These are phyloP conservation scores for Dicaeum eximium DNA, from an alignment of 2,113 vertebrate species.

Conservation along the genomic window DNA sequence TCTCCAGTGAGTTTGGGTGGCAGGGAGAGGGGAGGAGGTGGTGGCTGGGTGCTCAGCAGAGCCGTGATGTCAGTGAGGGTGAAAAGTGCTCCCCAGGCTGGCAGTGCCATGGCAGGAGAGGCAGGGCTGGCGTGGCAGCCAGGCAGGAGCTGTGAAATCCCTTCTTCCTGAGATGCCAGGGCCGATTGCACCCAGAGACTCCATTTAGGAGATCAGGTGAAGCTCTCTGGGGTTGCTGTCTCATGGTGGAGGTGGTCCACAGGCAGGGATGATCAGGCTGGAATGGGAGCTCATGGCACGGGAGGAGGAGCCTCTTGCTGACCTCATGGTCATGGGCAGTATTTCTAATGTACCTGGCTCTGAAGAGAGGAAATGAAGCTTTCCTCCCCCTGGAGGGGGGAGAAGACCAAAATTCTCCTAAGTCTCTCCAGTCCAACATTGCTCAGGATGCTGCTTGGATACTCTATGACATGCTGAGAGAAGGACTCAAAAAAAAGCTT, in stretches of 20 bases:
- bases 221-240: not conserved
- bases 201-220: accelerated
- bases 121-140: not conserved
- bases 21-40: not conserved
- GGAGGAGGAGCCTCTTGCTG: not conserved
- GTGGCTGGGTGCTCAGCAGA: not conserved
- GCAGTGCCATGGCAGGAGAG: not conserved
- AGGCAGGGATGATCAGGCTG: not conserved
- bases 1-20: not conserved
- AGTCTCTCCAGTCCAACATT: not conserved
- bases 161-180: not conserved
- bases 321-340: accelerated
- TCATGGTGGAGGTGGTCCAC: not conserved
- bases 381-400: not conserved
- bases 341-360: not conserved
- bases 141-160: not conserved
- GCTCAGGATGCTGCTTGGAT: not conserved
- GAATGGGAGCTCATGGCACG: not conserved
- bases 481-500: not conserved
- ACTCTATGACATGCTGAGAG: not conserved
- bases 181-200: too few species aligned
- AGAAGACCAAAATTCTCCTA: not conserved
- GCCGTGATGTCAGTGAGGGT: not conserved
- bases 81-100: not conserved
- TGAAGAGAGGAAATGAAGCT: not conserved